Percentiles rank a stretch among this genome's conserved stretches.
Evolutionary conservation across 2,797 vertebrate species (phyloP).

Genomic region (Phaenicophaeus curvirostris): DNA sequence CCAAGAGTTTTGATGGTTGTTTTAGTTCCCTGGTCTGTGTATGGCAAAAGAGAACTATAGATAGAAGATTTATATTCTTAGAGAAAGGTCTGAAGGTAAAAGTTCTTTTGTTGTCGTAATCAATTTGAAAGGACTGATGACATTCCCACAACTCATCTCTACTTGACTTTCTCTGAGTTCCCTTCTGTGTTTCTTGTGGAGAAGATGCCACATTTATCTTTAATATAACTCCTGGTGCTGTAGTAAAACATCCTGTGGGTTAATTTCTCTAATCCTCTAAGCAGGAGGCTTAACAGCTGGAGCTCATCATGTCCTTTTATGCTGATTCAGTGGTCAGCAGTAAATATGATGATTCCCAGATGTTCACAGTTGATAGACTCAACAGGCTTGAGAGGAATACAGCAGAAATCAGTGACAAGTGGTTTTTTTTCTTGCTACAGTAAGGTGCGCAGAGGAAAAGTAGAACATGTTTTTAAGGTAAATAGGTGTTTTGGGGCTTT

Average conservation of each 20-base stretch:
- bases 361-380: constrained; percentile 49
- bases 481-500: background rate
- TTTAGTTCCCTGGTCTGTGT: background rate
- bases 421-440: background rate
- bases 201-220: background rate
- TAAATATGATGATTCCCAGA: constrained; percentile 68
- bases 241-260: constrained; percentile 16
- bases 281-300: constrained; percentile 59
- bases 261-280: constrained; percentile 60
- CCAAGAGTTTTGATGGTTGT: background rate
- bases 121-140: background rate
- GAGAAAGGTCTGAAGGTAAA: background rate
- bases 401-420: constrained; percentile 15
- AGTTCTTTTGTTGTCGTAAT: background rate
- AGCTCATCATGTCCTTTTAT: constrained; percentile 56
- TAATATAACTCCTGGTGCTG: background rate
- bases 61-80: background rate
- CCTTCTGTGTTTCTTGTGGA: background rate
- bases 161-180: background rate
- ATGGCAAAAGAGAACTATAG: background rate
- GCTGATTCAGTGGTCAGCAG: constrained; percentile 61
- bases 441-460: constrained; percentile 2
- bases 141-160: background rate
- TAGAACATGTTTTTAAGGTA: background rate
- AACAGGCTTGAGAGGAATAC: constrained; percentile 44